Percentiles rank a stretch among this genome's conserved stretches.
phyloP scores from a whole-genome alignment of 2,113 vertebrate genomes.

The Oreochromis niloticus region DNA sequence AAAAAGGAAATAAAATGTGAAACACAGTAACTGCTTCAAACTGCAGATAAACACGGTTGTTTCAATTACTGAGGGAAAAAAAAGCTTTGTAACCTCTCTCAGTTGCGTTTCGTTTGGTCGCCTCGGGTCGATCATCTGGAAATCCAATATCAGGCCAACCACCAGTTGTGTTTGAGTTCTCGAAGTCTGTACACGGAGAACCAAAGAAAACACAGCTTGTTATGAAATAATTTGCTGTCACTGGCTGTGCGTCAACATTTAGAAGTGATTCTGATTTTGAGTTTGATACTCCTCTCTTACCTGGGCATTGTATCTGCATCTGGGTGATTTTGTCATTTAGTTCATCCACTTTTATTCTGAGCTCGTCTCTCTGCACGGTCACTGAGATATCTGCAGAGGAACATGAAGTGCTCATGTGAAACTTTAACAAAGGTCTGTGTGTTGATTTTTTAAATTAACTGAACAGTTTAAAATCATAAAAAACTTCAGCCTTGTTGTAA shows the following conservation, averaged over 20 bases:
- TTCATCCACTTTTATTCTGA: accelerated
- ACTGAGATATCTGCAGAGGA: neutral
- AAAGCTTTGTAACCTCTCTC: neutral
- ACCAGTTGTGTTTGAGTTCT: accelerated
- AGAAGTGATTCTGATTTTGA: neutral
- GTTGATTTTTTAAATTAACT: accelerated
- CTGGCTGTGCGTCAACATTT: neutral
- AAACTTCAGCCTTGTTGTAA: accelerated
- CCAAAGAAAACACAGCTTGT: neutral
- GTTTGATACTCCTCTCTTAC: neutral
- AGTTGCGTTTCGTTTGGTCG: accelerated
- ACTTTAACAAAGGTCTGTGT: neutral
- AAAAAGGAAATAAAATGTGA: neutral
- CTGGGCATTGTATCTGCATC: accelerated
- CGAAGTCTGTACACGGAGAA: accelerated
- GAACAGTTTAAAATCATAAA: neutral
- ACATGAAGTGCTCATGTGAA: accelerated
- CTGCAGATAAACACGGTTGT: accelerated
- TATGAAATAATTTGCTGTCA: neutral
- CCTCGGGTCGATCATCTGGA: accelerated
- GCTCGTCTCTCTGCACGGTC: neutral
- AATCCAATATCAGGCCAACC: neutral
- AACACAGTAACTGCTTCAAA: accelerated
- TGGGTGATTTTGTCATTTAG: accelerated
- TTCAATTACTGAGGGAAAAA: neutral